A percentile compares a stretch with the other conserved stretches of the same genome.
phyloP scores from a whole-genome alignment of 2,113 vertebrate species.

The Chloroceryle aenea region DNA sequence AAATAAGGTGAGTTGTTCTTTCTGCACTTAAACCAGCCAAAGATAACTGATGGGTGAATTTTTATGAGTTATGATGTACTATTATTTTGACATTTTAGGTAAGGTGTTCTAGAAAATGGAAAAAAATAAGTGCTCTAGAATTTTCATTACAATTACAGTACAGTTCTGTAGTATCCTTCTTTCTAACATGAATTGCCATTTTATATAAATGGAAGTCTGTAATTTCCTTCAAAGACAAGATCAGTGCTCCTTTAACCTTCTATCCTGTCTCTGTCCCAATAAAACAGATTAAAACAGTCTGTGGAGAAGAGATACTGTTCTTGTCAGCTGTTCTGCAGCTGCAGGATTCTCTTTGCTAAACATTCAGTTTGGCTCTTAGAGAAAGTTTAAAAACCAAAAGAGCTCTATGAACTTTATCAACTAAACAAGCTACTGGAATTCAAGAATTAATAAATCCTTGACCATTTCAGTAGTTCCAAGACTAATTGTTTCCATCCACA shows the following conservation, averaged over 20 bases:
- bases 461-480: neutral
- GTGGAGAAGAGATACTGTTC: neutral
- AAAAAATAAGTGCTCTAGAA: neutral
- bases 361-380: neutral
- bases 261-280: fast-evolving
- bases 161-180: neutral
- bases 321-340: neutral
- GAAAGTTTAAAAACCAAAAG: neutral
- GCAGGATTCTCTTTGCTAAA: neutral
- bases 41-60: neutral
- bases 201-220: neutral
- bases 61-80: neutral
- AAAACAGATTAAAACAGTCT: neutral
- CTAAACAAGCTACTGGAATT: neutral
- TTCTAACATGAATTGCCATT: neutral
- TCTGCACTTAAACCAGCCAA: neutral
- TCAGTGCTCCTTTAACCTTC: neutral
- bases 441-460: neutral
- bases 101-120: neutral
- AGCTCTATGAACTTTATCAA: neutral
- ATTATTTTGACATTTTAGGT: neutral
- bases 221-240: neutral
- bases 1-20: neutral
- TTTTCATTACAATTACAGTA: neutral
- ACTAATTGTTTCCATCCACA: neutral